Evolutionary conservation across 2,797 vertebrate genomes (phyloP).

Genomic region (Selene dorsalis): DNA sequence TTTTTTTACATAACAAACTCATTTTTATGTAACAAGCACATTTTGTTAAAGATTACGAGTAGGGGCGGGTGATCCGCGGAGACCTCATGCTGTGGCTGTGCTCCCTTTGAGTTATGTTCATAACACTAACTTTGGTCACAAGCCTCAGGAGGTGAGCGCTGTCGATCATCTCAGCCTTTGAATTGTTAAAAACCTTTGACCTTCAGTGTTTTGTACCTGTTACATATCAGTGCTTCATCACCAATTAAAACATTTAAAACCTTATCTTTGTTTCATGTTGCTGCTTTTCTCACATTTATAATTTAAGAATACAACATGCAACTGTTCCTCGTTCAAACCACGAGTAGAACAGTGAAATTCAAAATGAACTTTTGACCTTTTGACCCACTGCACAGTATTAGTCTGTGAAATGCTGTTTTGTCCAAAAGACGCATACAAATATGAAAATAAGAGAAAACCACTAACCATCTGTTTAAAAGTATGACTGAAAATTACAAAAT

Average conservation of each 20-base stretch:
- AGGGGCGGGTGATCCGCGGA: conserved; percentile 5
- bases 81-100: conserved; percentile 47
- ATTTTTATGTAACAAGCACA: conserved; percentile 57
- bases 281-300: conserved; percentile 4
- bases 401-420: background rate
- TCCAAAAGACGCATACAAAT: background rate
- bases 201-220: conserved; percentile 64
- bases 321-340: background rate
- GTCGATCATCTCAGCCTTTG: conserved; percentile 35
- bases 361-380: background rate
- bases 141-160: conserved; percentile 12
- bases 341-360: background rate
- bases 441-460: background rate
- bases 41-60: conserved; percentile 24
- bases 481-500: background rate
- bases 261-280: conserved; percentile 24
- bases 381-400: background rate
- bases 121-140: conserved; percentile 32
- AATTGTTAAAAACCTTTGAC: conserved; percentile 24
- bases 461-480: background rate
- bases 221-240: conserved; percentile 68
- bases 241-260: conserved; percentile 67
- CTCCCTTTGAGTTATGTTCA: conserved; percentile 53
- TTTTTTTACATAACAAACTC: conserved; percentile 60
- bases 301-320: background rate